These are phyloP conservation scores for Xyrauchen texanus DNA, from an alignment of 2,113 vertebrate genomes.

Conservation along the genomic window DNA sequence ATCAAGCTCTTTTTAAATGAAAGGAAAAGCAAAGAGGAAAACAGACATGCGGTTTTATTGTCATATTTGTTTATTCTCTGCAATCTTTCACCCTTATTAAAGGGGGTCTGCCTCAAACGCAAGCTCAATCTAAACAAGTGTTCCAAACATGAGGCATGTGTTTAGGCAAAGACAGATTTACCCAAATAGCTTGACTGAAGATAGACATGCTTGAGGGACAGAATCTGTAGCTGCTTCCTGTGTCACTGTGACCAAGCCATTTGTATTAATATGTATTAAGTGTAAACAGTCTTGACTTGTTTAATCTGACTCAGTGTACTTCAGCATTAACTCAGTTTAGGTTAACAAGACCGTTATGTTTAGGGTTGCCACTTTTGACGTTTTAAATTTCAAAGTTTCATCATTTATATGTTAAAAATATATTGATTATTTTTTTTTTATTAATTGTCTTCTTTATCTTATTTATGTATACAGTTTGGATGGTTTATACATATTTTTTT, in stretches of 20 bases:
- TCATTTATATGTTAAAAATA: no score
- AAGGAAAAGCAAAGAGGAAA: no score
- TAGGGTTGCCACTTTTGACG: no score
- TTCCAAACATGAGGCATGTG: not conserved
- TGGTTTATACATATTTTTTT: no score
- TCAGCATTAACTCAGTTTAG: not conserved
- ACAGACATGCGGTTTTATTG: not conserved
- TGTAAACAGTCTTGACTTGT: conserved; percentile 4
- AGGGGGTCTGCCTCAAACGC: not conserved
- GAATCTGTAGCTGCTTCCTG: not conserved
- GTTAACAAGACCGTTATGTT: not conserved
- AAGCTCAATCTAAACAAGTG: conserved; percentile 15
- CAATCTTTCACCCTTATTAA: not conserved
- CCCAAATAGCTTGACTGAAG: conserved; percentile 23
- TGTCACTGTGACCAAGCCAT: not conserved
- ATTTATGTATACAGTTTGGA: no score
- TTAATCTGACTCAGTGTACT: not conserved
- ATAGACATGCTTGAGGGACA: conserved; percentile 7
- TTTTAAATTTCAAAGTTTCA: no score
- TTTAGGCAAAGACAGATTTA: conserved; percentile 34
- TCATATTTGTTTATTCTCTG: not conserved
- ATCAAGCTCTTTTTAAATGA: not conserved
- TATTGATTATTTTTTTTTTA: no score
- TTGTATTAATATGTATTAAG: not conserved
- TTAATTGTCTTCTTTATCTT: no score